Evolutionary conservation across 1,140 invertebrate genomes (phyloP), one percentile per base, ranked within the genome.

Genomic region (Druon quercuslanigerum): DNA sequence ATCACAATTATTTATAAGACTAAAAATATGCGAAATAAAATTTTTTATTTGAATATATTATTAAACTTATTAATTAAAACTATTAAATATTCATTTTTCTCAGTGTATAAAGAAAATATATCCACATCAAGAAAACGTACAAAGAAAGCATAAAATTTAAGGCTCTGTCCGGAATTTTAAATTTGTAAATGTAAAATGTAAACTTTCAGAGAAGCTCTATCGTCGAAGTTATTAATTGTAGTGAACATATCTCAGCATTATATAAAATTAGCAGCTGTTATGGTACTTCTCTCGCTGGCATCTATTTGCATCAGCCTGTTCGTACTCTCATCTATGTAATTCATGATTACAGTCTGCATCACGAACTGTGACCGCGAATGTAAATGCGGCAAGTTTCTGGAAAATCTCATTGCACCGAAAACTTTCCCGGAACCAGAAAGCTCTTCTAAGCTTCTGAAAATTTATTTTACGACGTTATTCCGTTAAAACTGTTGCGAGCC

Each of bases 401-500:
- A 66, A 66, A 66, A 66, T 66, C 60, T 66, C 60, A 66, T 66
- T 66, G 60, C 60, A 14, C 33, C 60, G 25, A 66, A 66, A 66
- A 66, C 25, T 66, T 66, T 66, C 13, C 14, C 60, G 25, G 60
- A 25, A 66, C 13, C 60, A 66, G 60, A 66, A 66, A 66, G 60
- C 60, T 33, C 40, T 33, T 66, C 60, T 66, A 66, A 40, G 60
- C 60, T 66, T 66, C 60, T 66, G 60, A 66, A 66, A 66, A 66
- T 66, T 66, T 66, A 66, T 66, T 66, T 66, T 66, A 66, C 25
- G 33, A 66, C 60, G 60, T 66, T 66, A 66, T 66, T 66, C 60
- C 60, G 33, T 66, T 66, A 66, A 66, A 66, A 66, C 25, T 66
- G 60, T 40, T 66, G 60, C 25, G 25, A 57, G 19, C 20, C 19